Base-by-base conservation (phyloP, 2,888 invertebrate species). In the Tridacna gigas region DNA sequence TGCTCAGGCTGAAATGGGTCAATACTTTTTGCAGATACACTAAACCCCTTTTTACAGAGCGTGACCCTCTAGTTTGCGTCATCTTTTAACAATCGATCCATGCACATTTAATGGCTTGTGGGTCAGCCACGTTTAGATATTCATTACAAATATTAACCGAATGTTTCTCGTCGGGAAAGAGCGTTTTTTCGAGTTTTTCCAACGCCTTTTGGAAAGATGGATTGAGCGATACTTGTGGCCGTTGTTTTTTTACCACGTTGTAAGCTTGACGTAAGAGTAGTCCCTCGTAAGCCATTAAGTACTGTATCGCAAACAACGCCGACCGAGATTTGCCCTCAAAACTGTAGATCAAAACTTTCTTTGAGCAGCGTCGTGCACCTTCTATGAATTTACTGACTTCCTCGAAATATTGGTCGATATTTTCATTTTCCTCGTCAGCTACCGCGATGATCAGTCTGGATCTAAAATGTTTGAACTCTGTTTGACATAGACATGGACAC, bases 371-470 rank as follows among this genome's bases (percentile, higher is more conserved):
- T n/a, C 92, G 80, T 3, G 92, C 92, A 20, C 93, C 93, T 82
- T 93, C 91, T 69, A 94, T 92, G 75, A 94, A 94, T 61, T 89
- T 89, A 84, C 93, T 93, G 5, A 93, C 92, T 77, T 94, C 90
- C 51, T 88, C 79, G 87, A 93, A 91, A 89, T 94, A 91, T 65
- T 92, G 88, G 80, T 92, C 87, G 82, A 93, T 86, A 90, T 94
- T 92, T 85, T 93, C 88, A 86, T 95, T 82, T 94, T 96, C 91
- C 95, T 96, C 86, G 94, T 95, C 94, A 96, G 96, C 92, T 96
- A 96, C 96, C 95, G 96, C 88, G 95, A 96, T 96, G 84, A 90
- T 91, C 13, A 97, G 95, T 92, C 97, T 97, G 0, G 93, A 93
- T 22, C 93, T 82, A 63, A 92, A 90, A 83, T 94, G 94, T 51